These are phyloP conservation scores for Xiphorhynchus elegans DNA, from an alignment of 2,113 vertebrate species.

Conservation along the genomic window DNA sequence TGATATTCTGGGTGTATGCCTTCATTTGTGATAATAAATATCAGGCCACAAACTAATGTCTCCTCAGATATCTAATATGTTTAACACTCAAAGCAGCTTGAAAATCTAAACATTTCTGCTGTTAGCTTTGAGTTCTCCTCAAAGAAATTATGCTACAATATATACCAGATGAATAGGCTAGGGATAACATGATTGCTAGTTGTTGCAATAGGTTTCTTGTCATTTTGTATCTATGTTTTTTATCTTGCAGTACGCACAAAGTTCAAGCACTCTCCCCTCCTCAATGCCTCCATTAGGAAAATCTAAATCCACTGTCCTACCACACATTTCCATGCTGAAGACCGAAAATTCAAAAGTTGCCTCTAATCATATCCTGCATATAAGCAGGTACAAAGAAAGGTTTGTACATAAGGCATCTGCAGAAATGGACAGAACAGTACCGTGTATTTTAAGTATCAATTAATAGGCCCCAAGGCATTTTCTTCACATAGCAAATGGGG, in stretches of 20 bases:
- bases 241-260: background rate
- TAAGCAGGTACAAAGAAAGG: slow-evolving; percentile 1
- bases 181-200: background rate
- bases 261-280: background rate
- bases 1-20: background rate
- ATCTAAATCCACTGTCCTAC: background rate
- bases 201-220: background rate
- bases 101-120: slow-evolving; percentile 52
- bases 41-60: slow-evolving; percentile 31
- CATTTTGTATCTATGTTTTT: background rate
- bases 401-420: background rate
- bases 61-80: slow-evolving; percentile 24
- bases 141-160: background rate
- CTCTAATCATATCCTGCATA: background rate
- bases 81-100: slow-evolving; percentile 24
- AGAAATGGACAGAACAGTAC: background rate
- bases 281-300: background rate
- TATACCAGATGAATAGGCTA: slow-evolving; percentile 1
- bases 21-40: slow-evolving; percentile 59
- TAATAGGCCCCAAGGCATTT: background rate
- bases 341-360: background rate
- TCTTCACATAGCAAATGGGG: background rate
- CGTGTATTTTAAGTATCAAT: background rate
- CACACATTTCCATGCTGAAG: background rate
- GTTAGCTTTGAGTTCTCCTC: background rate